These are phyloP conservation scores for Eudorcas thomsonii DNA, from an alignment of 2,113 vertebrate genomes.

Conservation along the genomic window DNA sequence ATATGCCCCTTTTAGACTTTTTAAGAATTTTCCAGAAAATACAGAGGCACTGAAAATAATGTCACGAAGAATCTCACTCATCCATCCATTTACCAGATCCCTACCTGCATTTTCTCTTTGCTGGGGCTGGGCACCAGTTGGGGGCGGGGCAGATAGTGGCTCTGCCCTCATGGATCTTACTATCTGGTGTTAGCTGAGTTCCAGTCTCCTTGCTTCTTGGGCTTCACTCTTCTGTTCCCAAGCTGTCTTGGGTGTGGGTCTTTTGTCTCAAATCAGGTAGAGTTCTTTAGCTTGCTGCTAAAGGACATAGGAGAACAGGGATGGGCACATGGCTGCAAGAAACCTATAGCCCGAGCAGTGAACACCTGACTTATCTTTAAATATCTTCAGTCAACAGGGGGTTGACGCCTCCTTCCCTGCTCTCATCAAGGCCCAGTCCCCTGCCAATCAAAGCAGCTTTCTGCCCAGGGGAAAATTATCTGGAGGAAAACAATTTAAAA, in stretches of 20 bases:
- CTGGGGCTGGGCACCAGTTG: background rate
- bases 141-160: rapidly evolving
- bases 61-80: background rate
- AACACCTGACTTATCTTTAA: background rate
- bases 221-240: background rate
- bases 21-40: background rate
- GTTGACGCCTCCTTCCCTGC: background rate
- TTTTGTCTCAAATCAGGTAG: background rate
- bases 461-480: background rate
- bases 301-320: background rate
- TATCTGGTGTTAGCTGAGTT: background rate
- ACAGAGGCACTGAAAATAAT: background rate
- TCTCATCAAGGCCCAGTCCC: background rate
- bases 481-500: background rate
- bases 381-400: background rate
- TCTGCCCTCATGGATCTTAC: background rate
- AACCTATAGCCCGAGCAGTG: background rate
- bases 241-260: background rate
- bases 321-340: background rate
- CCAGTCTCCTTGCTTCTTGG: background rate
- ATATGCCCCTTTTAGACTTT: background rate
- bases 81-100: background rate
- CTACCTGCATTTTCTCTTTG: no score
- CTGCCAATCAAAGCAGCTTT: background rate
- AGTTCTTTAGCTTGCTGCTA: background rate